Evolutionary conservation across 2,888 invertebrate genomes (phyloP).

Genomic region (Lasioglossum morio): DNA sequence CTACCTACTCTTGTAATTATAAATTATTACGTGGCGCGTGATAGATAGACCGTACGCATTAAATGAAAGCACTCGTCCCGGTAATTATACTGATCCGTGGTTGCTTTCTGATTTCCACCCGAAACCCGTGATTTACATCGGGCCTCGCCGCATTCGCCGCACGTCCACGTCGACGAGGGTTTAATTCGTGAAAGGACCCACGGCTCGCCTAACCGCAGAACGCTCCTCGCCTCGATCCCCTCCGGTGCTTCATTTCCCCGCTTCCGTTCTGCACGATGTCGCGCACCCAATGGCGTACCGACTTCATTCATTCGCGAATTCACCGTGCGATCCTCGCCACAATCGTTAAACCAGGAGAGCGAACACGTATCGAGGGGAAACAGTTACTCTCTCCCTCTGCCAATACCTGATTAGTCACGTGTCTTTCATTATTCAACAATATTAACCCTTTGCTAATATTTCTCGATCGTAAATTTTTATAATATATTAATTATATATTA

Average conservation of each 20-base stretch:
- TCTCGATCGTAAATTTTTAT: no score
- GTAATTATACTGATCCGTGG: conserved; percentile 75
- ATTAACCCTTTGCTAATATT: no score
- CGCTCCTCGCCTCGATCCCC: conserved; percentile 8
- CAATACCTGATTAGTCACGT: no score
- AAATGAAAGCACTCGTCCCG: conserved; percentile 73
- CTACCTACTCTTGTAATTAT: conserved; percentile 76
- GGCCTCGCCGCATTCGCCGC: conserved; percentile 58
- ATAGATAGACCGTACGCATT: conserved; percentile 75
- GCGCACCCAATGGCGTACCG: conserved; percentile 6
- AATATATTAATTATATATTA: no score
- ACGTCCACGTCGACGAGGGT: conserved; percentile 66
- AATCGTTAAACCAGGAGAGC: no score
- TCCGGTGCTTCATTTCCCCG: conserved; percentile 21
- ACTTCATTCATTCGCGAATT: not conserved
- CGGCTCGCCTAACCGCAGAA: conserved; percentile 10
- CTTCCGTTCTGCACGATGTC: conserved; percentile 6
- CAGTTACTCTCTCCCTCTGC: no score
- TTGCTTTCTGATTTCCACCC: conserved; percentile 69
- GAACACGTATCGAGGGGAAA: no score
- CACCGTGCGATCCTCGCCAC: not conserved
- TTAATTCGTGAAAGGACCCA: conserved; percentile 61
- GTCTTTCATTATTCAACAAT: no score
- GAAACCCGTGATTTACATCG: conserved; percentile 68
- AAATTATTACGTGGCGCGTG: conserved; percentile 77